Conservation (phyloP, 2,113 vertebrate genomes). For the Xiphophorus maculatus region DNA sequence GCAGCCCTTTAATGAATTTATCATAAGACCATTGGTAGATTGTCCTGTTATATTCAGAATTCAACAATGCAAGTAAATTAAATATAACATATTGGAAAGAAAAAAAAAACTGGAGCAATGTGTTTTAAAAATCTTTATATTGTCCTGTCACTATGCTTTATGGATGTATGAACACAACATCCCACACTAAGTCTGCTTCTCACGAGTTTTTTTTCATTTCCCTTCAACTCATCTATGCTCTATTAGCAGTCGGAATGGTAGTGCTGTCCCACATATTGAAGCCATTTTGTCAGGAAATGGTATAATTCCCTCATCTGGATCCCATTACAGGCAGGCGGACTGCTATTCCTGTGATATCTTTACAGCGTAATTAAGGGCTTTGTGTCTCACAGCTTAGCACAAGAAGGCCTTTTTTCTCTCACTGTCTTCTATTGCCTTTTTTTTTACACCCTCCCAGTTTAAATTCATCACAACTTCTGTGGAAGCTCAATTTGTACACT, state of each 20-base stretch:
- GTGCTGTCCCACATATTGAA: slow-evolving; percentile 76
- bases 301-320: slow-evolving; percentile 80
- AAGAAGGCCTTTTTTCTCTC: slow-evolving; percentile 45
- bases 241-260: slow-evolving; percentile 70
- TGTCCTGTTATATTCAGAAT: not conserved
- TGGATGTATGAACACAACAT: not conserved
- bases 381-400: slow-evolving; percentile 66
- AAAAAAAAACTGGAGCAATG: not conserved
- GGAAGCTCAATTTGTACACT: slow-evolving; percentile 10
- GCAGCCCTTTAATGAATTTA: too few relatives aligned
- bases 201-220: slow-evolving; percentile 37
- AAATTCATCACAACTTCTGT: slow-evolving; percentile 22
- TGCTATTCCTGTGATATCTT: slow-evolving; percentile 70
- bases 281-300: slow-evolving; percentile 74
- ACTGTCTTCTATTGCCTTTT: slow-evolving; percentile 17
- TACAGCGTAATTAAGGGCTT: slow-evolving; percentile 76
- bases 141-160: not conserved
- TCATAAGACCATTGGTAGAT: not conserved
- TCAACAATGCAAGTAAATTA: not conserved
- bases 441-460: not conserved
- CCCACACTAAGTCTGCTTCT: slow-evolving; percentile 7
- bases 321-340: slow-evolving; percentile 67
- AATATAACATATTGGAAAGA: not conserved
- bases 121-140: slow-evolving; percentile 3
- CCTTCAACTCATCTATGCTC: slow-evolving; percentile 29